Conservation (phyloP, 2,113 vertebrate genomes). For the Corythornis vintsioides region DNA sequence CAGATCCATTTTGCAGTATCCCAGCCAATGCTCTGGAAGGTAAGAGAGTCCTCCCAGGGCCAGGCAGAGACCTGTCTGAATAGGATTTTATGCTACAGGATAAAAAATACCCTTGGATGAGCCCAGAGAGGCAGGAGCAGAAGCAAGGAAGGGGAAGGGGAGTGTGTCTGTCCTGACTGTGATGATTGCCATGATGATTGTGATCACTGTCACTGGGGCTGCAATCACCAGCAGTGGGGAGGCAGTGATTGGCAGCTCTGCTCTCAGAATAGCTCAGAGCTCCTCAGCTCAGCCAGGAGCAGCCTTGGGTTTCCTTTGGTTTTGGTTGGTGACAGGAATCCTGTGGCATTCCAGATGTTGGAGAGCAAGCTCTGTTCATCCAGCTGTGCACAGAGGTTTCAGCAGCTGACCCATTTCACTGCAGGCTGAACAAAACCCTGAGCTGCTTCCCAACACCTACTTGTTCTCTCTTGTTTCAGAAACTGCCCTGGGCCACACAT, state of each 20-base stretch:
- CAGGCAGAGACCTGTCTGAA: background rate
- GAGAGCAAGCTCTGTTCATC: background rate
- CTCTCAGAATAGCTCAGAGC: background rate
- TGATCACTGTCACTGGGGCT: background rate
- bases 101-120: background rate
- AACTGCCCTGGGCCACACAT: background rate
- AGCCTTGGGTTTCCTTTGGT: background rate
- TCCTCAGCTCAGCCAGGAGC: background rate
- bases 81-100: background rate
- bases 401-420: background rate
- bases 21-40: background rate
- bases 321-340: constrained; percentile 21
- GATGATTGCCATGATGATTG: background rate
- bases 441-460: constrained; percentile 31
- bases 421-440: background rate
- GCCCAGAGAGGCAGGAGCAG: background rate
- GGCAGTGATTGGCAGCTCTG: background rate
- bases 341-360: background rate
- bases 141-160: background rate
- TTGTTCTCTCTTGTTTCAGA: constrained; percentile 30
- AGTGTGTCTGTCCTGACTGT: too few relatives aligned
- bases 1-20: background rate
- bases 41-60: background rate
- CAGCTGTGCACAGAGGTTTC: background rate
- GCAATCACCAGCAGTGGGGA: background rate